Evolutionary conservation across 1,140 invertebrate genomes (phyloP), one percentile per base, ranked within the genome.

Genomic region (Melanaphis sacchari): DNA sequence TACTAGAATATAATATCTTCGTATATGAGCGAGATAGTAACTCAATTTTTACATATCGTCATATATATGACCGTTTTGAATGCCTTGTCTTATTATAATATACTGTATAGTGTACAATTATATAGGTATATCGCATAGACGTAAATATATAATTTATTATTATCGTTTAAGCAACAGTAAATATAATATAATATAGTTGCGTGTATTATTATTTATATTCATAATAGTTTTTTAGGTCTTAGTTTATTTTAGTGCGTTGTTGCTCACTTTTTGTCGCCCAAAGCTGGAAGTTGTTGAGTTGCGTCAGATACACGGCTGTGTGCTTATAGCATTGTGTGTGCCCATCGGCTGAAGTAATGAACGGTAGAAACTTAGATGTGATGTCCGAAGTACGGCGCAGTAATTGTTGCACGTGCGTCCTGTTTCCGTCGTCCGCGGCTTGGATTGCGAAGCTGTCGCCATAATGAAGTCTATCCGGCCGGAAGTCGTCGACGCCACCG

Each of bases 261-360:
- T n/a, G 76, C 94, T 94, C 88, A 94, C 94, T 94, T 93, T 94
- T 93, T 41, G 93, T 81, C 9, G 94, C 94, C 94, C 94, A 94
- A 11, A 94, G 93, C 52, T 94, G 94, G 76, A 94, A 93, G 43
- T 94, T 94, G 40, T 94, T 85, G 40, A 94, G 82, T n/a, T 94
- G 54, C 21, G 49, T 82, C 43, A 90, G 89, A 26, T 93, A 93
- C 21, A 54, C n/a, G 46, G 26, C 36, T 0, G 88, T 93, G 54
- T 93, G 93, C 21, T 84, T 82, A 66, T 38, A 90, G 59, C 93
- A 93, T 38, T 52, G 59, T 7, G 93, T 41, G 21, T n/a, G 41
- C n/a, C 24, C 24, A 38, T 54, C 81, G 43, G 91, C 36, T 4
- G 91, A 31, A 9, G 46, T 41, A 24, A 93, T 2, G 76, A 85